Evolutionary conservation across 2,113 vertebrate genomes (phyloP), one percentile per base, ranked within the genome.

Genomic region (Lampris incognitus): DNA sequence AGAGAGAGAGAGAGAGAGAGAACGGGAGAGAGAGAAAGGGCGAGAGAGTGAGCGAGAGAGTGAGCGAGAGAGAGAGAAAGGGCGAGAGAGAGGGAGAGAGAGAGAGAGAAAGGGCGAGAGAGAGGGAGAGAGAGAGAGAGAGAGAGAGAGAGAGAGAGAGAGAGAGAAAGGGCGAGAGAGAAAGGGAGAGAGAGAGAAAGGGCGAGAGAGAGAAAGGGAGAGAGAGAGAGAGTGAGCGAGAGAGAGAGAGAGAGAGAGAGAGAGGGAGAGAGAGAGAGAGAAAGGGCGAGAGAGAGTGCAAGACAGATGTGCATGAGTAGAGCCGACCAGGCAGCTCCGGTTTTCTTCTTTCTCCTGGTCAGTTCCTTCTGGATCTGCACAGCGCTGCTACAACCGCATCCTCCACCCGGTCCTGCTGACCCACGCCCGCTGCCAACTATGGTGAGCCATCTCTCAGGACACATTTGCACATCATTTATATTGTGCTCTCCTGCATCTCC

Each of bases 381-480:
- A 46, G 24, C 3, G 13, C 44, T 36, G n/a, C 51, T 52, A n/a
- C 9, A 24, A 42, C n/a, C 52, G 40, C 49, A 10, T 41, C 11
- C 9, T 37, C 5, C 3, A 38, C 37, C 13, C 24, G 24, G 55
- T 62, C 81, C 57, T 46, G 78, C 44, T 60, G 57, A 71, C 48
- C 9, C 39, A 55, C 49, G 55, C 59, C 3, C 51, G 59, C 10
- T 69, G 41, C 50, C 71, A 69, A 69, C 36, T n/a, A 92, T 86
- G 90, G 91, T 93, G 79, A 93, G 90, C 11, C 51, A 8, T 10
- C 7, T 69, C 8, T 51, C 55, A 3, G 10, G 48, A 1, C 37
- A 52, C 13, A 58, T 24, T 44, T 38, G 44, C 36, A 55, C 3
- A 2, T 4, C 9, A 6, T 46, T 37, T 9, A 48, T 42, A 48